Evolutionary conservation across 37 sponge, comb jelly and placozoan species (phyloP), one percentile per base, ranked within the genome.

Genomic region (Trichoplax adhaerens): DNA sequence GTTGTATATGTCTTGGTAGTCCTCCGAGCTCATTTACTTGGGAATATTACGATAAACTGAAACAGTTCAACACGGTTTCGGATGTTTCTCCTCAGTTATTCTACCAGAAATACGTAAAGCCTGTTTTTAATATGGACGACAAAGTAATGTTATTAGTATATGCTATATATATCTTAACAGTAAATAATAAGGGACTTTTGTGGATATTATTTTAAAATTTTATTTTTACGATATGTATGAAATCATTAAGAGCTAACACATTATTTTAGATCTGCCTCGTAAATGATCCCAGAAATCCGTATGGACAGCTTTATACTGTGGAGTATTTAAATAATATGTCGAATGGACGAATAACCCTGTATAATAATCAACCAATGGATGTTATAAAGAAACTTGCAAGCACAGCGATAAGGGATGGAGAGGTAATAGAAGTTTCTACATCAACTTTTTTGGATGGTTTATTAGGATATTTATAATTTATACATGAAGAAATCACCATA

Each of bases 301-400:
- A 50, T 57, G 52, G 62, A 55, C 60, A 74, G 54, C 60, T 74
- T n/a, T 80, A 80, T 66, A 80, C 82, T 1, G 76, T 81, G 51
- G 66, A 81, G 72, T 81, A 81, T 50, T 56, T 81, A 65, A 77
- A 77, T 1, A 81, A 76, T 59, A 54, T 74, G 52, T 55, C 48
- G 10, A 76, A 68, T 1, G 81, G 81, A 3, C 55, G 72, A 53
- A 71, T 71, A 47, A 72, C 75, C 12, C 58, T 71, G 7, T 80
- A 80, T 10, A 65, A 75, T 65, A 80, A 80, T 68, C 59, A 69
- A 3, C 55, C 69, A 46, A 65, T 74, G 3, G 76, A 77, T 54
- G 58, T 55, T 10, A 48, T 81, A 72, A 81, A 81, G 66, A 52
- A 76, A 0, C 5, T 29, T 54, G 76, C 68, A 55, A 49, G 57